Conservation (phyloP, 2,113 vertebrate species). For the Daboia siamensis region DNA sequence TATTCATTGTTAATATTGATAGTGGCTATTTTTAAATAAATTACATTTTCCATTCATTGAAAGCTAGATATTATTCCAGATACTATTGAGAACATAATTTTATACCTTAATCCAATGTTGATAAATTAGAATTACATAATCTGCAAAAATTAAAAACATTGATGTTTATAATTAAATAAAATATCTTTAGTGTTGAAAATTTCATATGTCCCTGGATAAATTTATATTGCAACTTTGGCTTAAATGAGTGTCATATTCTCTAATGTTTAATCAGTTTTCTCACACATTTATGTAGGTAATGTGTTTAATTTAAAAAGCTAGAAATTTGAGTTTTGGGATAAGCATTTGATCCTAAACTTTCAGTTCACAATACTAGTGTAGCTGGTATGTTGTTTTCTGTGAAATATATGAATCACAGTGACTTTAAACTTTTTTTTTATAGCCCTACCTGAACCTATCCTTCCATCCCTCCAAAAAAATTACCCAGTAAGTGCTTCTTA, state of each 20-base stretch:
- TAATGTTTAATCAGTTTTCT: constrained; percentile 9
- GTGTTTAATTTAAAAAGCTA: constrained; percentile 43
- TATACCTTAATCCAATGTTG: not conserved
- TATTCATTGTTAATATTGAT: not conserved
- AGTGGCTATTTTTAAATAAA: not conserved
- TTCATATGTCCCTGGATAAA: constrained; percentile 1
- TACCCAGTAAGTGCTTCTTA: constrained; percentile 88
- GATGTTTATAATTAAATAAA: constrained; percentile 23
- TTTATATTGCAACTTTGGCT: constrained; percentile 26
- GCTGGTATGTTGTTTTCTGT: constrained; percentile 53
- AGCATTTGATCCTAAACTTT: constrained; percentile 29
- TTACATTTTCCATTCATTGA: not conserved
- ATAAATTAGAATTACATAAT: not conserved
- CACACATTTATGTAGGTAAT: constrained; percentile 13
- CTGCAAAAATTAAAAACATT: constrained; percentile 29
- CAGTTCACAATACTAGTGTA: constrained; percentile 36
- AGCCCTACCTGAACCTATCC: constrained; percentile 87
- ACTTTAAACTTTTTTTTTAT: constrained; percentile 70
- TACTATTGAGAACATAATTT: not conserved
- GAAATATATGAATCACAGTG: constrained; percentile 65
- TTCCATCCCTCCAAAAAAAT: constrained; percentile 90
- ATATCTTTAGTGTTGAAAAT: constrained; percentile 25
- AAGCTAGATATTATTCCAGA: not conserved
- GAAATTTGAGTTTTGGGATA: constrained; percentile 44
- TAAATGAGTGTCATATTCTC: constrained; percentile 27